Evolutionary conservation across 2,113 vertebrate genomes (phyloP).

Genomic region (Platichthys stellatus): DNA sequence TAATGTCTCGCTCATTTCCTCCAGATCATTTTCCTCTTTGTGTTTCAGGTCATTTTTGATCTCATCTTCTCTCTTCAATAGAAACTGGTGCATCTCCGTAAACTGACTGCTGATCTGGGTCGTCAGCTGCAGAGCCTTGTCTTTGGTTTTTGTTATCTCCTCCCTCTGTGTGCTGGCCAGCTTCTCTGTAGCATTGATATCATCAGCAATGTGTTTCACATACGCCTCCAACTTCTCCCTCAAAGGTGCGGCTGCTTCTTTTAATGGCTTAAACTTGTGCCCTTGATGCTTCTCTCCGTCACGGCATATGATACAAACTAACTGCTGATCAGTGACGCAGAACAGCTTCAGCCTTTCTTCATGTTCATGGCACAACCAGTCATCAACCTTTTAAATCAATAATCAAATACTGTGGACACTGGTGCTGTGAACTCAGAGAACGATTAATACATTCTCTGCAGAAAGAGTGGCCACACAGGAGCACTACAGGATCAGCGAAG

Average conservation of each 20-base stretch:
- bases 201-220: conserved; percentile 16
- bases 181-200: conserved; percentile 22
- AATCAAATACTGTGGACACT: conserved; percentile 57
- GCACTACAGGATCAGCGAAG: conserved; percentile 70
- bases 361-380: conserved; percentile 60
- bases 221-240: conserved; percentile 38
- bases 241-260: conserved; percentile 47
- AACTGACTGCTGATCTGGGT: conserved; percentile 55
- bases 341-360: conserved; percentile 74
- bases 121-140: conserved; percentile 48
- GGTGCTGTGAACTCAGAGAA: not conserved
- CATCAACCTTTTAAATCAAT: not conserved
- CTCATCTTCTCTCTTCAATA: conserved; percentile 62
- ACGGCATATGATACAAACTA: conserved; percentile 71
- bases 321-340: conserved; percentile 69
- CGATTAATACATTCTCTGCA: conserved; percentile 65
- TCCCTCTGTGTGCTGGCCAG: conserved; percentile 38
- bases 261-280: conserved; percentile 69
- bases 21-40: conserved; percentile 18
- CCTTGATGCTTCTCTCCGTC: conserved; percentile 62
- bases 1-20: conserved; percentile 35
- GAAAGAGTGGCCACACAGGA: conserved; percentile 73
- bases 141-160: conserved; percentile 49
- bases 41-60: conserved; percentile 38
- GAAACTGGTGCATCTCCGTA: conserved; percentile 65